Evolutionary conservation across 53 echinoderm and acorn worm species (phyloP).

Genomic region (Glandiceps talaboti): DNA sequence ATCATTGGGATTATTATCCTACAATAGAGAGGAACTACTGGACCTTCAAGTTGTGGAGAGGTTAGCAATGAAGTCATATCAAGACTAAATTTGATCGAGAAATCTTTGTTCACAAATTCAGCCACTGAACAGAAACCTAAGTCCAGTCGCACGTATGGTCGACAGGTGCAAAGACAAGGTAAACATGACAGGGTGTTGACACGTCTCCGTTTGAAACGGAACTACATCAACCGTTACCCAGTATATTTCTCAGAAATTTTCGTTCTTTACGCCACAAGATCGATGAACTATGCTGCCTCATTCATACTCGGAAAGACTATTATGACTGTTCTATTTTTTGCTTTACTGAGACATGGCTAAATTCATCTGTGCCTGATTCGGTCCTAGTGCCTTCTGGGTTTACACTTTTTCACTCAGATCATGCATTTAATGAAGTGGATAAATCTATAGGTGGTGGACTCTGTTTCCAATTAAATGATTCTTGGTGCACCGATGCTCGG

Average conservation of each 20-base stretch:
- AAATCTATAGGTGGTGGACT: constrained; percentile 29
- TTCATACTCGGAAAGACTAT: constrained; percentile 23
- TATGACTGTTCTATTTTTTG: constrained; percentile 32
- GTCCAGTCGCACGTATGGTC: neutral
- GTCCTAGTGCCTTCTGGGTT: constrained; percentile 13
- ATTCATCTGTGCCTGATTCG: constrained; percentile 21
- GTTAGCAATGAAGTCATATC: neutral
- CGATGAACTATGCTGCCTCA: constrained; percentile 23
- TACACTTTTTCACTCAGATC: constrained; percentile 25
- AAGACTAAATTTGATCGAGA: neutral
- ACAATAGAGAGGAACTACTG: neutral
- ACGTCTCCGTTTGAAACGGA: constrained; percentile 12
- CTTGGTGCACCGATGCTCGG: constrained; percentile 16
- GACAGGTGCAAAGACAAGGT: constrained; percentile 12
- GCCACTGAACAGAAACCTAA: neutral
- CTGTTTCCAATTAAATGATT: constrained; percentile 14
- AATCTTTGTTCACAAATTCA: neutral
- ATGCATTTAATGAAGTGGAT: constrained; percentile 13
- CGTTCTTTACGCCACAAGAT: constrained; percentile 35
- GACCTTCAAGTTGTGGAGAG: neutral
- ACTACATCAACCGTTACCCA: constrained; percentile 26
- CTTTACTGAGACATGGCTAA: constrained; percentile 49
- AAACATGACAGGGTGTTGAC: constrained; percentile 24
- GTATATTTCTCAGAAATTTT: constrained; percentile 37
- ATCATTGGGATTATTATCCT: neutral